Percentiles rank a stretch among this genome's conserved stretches.
phyloP scores from a whole-genome alignment of 2,797 vertebrate species.

The Myotis findleyi region DNA sequence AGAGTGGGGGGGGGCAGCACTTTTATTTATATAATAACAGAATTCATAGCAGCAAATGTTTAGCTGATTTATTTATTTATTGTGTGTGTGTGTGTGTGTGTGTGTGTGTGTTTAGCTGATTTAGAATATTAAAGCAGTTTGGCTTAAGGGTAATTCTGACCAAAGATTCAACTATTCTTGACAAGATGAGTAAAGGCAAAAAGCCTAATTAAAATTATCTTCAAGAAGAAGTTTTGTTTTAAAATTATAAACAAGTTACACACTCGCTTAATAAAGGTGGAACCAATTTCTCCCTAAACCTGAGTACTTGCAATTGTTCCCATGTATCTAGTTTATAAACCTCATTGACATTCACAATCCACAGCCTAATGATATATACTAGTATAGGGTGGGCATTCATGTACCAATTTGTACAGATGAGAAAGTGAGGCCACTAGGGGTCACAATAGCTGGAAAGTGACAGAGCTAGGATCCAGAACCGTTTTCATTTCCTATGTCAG shows the following conservation, averaged over 20 bases:
- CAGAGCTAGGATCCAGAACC: background rate
- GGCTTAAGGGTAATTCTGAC: constrained; percentile 16
- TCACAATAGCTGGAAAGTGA: background rate
- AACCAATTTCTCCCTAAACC: background rate
- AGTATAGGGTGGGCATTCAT: background rate
- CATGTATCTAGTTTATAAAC: background rate
- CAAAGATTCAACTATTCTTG: constrained; percentile 40
- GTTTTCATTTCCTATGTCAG: background rate
- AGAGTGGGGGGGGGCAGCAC: background rate
- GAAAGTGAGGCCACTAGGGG: background rate
- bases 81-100: too few relatives aligned
- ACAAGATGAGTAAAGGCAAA: constrained; percentile 36
- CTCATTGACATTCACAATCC: background rate
- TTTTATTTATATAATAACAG: constrained; percentile 39
- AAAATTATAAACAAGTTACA: background rate
- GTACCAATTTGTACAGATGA: constrained; percentile 11
- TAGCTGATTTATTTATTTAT: background rate
- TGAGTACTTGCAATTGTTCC: background rate
- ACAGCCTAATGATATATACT: background rate
- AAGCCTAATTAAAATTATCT: constrained; percentile 35
- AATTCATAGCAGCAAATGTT: constrained; percentile 23
- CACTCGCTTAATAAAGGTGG: background rate
- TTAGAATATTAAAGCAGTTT: constrained; percentile 45
- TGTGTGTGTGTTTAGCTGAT: background rate
- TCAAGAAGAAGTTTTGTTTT: background rate